These are phyloP conservation scores for Hydropotes inermis DNA, from an alignment of 2,113 vertebrate genomes.

Conservation along the genomic window DNA sequence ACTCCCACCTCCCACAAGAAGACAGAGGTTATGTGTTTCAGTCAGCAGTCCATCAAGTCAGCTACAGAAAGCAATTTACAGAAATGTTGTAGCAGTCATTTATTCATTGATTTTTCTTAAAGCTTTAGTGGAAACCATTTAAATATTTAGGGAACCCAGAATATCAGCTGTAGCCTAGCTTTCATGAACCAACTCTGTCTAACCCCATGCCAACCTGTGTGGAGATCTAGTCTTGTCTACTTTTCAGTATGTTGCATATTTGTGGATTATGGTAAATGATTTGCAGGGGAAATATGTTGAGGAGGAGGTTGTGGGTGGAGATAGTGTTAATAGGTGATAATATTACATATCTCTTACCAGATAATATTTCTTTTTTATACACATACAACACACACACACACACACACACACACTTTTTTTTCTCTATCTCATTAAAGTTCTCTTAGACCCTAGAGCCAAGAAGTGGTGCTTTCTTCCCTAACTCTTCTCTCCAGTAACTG, in stretches of 20 bases:
- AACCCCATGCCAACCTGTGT: not conserved
- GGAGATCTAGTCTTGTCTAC: not conserved
- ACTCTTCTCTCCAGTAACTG: not conserved
- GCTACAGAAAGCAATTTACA: constrained; percentile 18
- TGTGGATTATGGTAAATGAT: not conserved
- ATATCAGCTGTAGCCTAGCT: not conserved
- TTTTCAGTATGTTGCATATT: not conserved
- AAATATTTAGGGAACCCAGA: constrained; percentile 15
- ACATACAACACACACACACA: not conserved
- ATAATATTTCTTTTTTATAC: not conserved
- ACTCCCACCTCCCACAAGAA: not conserved
- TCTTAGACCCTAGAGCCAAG: not conserved
- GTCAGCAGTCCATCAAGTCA: not conserved
- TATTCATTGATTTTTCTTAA: not conserved
- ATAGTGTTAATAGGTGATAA: not conserved
- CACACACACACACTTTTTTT: not conserved
- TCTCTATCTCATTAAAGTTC: not conserved
- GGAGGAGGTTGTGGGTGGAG: not conserved
- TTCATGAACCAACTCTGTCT: not conserved
- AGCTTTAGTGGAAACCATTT: not conserved
- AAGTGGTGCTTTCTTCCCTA: not conserved
- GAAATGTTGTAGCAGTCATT: constrained; percentile 5
- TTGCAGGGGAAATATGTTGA: not conserved
- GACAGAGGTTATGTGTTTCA: not conserved
- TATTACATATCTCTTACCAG: not conserved